Conservation (phyloP, 2,113 vertebrate species). For the Chaetura pelagica region DNA sequence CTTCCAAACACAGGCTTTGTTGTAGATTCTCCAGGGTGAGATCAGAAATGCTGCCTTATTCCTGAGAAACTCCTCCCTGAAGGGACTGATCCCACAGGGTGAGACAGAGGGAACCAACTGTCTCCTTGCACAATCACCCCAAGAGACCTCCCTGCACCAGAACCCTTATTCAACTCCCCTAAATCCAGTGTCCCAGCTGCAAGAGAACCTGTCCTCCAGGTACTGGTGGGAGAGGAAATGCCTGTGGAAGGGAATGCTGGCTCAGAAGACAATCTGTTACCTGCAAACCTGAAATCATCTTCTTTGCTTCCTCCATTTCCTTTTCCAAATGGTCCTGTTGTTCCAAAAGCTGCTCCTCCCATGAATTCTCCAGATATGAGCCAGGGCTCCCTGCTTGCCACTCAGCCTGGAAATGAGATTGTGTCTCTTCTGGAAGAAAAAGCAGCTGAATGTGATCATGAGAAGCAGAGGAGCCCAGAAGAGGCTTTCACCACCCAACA, state of each 20-base stretch:
- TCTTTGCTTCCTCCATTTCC: slow-evolving; percentile 94
- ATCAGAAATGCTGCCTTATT: not conserved
- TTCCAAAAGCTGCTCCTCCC: slow-evolving; percentile 90
- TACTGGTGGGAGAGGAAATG: not conserved
- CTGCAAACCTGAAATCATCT: slow-evolving; percentile 95
- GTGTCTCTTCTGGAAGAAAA: slow-evolving; percentile 64
- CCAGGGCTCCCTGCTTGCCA: slow-evolving; percentile 76
- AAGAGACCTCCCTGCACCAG: not conserved
- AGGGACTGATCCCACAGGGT: not conserved
- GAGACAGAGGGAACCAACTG: not conserved
- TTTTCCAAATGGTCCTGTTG: slow-evolving; percentile 94
- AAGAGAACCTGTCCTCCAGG: not conserved
- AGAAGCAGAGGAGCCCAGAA: not conserved
- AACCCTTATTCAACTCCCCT: not conserved
- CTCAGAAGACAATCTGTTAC: slow-evolving; percentile 62
- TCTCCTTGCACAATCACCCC: not conserved
- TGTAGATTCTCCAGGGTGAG: too few relatives aligned
- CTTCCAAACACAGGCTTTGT: not conserved
- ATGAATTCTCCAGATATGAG: slow-evolving; percentile 81
- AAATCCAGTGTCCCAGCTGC: not conserved
- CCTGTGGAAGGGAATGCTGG: not conserved
- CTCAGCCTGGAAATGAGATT: slow-evolving; percentile 64
- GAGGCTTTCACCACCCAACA: not conserved
- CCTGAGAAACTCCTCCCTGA: not conserved
- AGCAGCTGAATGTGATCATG: not conserved